These are phyloP conservation scores for Nibea coibor DNA, from an alignment of 2,113 vertebrate genomes.

Conservation along the genomic window DNA sequence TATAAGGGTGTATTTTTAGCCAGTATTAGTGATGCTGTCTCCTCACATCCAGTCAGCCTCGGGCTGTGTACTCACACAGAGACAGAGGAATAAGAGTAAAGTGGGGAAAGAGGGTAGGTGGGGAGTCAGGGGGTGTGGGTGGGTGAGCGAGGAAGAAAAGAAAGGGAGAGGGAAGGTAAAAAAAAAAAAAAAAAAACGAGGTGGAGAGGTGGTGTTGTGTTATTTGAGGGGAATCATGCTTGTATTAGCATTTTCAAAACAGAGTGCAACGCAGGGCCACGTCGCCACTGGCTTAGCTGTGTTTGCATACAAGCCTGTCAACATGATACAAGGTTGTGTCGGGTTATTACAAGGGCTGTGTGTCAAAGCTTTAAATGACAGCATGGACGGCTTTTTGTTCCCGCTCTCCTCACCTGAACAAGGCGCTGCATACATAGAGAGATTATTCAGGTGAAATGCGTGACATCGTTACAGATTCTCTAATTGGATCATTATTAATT, in stretches of 20 bases:
- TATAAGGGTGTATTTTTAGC: slow-evolving; percentile 79
- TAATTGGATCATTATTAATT: neutral
- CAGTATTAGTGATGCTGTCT: slow-evolving; percentile 80
- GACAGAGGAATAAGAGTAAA: slow-evolving; percentile 49
- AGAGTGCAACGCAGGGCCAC: neutral
- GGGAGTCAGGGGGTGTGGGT: no score
- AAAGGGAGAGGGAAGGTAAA: slow-evolving; percentile 7
- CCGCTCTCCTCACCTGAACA: neutral
- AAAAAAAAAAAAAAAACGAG: neutral
- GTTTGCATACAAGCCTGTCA: slow-evolving; percentile 34
- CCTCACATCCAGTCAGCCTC: slow-evolving; percentile 77
- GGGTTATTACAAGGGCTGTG: slow-evolving; percentile 24
- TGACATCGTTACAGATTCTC: neutral
- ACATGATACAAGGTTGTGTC: slow-evolving; percentile 8
- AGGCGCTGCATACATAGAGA: neutral
- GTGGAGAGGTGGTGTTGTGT: neutral
- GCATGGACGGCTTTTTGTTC: neutral
- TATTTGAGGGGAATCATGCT: slow-evolving; percentile 33
- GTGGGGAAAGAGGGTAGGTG: slow-evolving; percentile 24
- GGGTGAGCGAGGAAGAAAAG: neutral
- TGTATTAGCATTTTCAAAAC: slow-evolving; percentile 37
- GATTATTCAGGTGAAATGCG: neutral
- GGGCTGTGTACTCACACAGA: slow-evolving; percentile 61
- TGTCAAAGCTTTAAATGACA: slow-evolving; percentile 1
- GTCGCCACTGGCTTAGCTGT: neutral